Evolutionary conservation across 2,797 vertebrate species (phyloP).

Genomic region (Rhinichthys osculus): DNA sequence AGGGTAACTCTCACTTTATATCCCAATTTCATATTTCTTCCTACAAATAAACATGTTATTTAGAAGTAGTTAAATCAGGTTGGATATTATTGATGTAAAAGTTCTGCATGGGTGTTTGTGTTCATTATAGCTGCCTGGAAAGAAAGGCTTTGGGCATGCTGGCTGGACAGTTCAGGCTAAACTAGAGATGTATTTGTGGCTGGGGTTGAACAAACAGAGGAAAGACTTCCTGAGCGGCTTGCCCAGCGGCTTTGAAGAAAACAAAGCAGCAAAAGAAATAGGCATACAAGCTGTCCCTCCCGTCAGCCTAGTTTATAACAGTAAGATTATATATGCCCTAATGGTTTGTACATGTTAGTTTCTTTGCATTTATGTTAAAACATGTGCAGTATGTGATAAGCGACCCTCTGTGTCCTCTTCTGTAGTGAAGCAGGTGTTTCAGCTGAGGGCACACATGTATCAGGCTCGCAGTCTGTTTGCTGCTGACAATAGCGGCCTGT

Average conservation of each 20-base stretch:
- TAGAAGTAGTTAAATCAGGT: background rate
- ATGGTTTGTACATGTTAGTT: background rate
- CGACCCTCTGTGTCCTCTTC: background rate
- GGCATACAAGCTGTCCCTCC: slow-evolving; percentile 85
- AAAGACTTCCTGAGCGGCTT: slow-evolving; percentile 92
- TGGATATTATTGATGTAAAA: slow-evolving; percentile 5
- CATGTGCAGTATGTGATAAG: background rate
- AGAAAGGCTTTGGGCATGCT: slow-evolving; percentile 90
- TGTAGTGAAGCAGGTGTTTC: slow-evolving; percentile 94
- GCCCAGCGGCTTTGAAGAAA: slow-evolving; percentile 94
- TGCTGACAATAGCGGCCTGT: slow-evolving; percentile 94
- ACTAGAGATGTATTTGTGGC: slow-evolving; percentile 95
- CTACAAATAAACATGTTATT: background rate
- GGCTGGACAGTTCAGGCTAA: slow-evolving; percentile 98
- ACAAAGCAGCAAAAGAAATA: slow-evolving; percentile 79
- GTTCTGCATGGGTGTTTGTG: background rate
- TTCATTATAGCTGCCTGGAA: slow-evolving; percentile 87
- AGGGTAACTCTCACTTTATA: slow-evolving; percentile 75
- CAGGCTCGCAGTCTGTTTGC: slow-evolving; percentile 96
- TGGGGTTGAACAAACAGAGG: slow-evolving; percentile 93
- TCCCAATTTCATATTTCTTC: background rate
- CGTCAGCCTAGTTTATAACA: slow-evolving; percentile 91
- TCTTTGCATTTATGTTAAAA: slow-evolving; percentile 24
- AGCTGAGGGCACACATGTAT: slow-evolving; percentile 97
- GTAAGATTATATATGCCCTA: slow-evolving; percentile 76